A percentile compares a stretch with the other conserved stretches of the same genome.
These are phyloP conservation scores for Volucella bombylans DNA, from an alignment of 2,888 invertebrate species.

Conservation along the genomic window DNA sequence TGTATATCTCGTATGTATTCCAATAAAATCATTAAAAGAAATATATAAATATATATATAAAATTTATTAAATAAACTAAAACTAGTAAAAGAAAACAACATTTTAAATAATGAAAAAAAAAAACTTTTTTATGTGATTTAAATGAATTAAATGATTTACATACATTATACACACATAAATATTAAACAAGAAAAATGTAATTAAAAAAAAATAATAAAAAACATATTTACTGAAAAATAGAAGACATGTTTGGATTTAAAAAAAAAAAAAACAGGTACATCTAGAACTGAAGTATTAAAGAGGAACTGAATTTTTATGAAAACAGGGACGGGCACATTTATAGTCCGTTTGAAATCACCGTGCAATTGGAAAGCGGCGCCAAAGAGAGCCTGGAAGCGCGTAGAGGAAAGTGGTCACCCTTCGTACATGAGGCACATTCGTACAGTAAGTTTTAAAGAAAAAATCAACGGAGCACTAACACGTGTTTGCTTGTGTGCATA, in stretches of 20 bases:
- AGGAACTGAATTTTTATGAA: too few relatives aligned
- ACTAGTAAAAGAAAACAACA: slow-evolving; percentile 24
- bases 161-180: slow-evolving; percentile 60
- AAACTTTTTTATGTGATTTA: slow-evolving; percentile 66
- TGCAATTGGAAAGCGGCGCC: too few relatives aligned
- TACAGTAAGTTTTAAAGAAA: slow-evolving; percentile 49
- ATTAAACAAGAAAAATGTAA: slow-evolving; percentile 53
- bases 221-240: slow-evolving; percentile 51
- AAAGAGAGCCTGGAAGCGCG: too few relatives aligned
- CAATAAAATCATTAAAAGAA: slow-evolving; percentile 24
- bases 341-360: too few relatives aligned
- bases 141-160: slow-evolving; percentile 53
- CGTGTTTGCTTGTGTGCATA: slow-evolving; percentile 44
- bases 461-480: slow-evolving; percentile 35
- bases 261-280: too few relatives aligned
- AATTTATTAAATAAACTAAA: slow-evolving; percentile 14
- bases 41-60: slow-evolving; percentile 7
- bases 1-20: slow-evolving; percentile 24
- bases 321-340: too few relatives aligned
- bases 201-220: slow-evolving; percentile 53
- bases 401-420: slow-evolving; percentile 50
- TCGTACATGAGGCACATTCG: slow-evolving; percentile 59
- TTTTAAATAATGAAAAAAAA: slow-evolving; percentile 37
- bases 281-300: too few relatives aligned
- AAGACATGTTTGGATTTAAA: neutral